These are phyloP conservation scores for Chouioia cunea DNA, from an alignment of 2,888 invertebrate genomes.

Conservation along the genomic window DNA sequence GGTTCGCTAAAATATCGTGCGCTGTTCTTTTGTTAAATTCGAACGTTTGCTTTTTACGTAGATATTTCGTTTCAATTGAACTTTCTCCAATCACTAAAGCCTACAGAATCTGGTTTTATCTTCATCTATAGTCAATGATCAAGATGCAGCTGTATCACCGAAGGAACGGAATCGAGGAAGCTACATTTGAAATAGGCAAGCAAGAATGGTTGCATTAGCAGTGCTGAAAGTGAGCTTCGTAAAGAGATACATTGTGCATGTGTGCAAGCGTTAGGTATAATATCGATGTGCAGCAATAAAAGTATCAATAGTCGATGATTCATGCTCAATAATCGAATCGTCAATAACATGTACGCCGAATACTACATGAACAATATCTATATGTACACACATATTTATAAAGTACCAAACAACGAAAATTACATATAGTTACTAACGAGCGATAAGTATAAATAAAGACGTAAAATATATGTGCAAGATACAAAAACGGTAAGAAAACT, in stretches of 20 bases:
- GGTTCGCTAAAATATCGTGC: too few species aligned
- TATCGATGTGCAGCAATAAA: slow-evolving; percentile 27
- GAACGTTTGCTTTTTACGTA: background rate
- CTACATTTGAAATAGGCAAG: slow-evolving; percentile 24
- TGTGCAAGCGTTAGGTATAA: slow-evolving; percentile 20
- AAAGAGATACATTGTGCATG: slow-evolving; percentile 8
- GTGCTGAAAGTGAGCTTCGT: background rate
- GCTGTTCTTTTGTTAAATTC: too few species aligned
- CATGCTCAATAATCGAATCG: too few species aligned
- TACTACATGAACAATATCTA: background rate
- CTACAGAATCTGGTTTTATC: background rate
- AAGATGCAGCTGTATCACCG: slow-evolving; percentile 16
- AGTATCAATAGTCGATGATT: background rate
- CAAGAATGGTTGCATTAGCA: slow-evolving; percentile 11
- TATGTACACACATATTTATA: background rate
- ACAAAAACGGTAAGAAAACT: slow-evolving; percentile 1
- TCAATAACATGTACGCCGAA: too few species aligned
- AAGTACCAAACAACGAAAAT: slow-evolving; percentile 14
- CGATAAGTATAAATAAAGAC: slow-evolving; percentile 13
- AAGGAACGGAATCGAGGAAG: slow-evolving; percentile 23
- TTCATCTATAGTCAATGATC: slow-evolving; percentile 3
- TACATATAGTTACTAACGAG: slow-evolving; percentile 7
- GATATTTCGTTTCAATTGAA: too few species aligned
- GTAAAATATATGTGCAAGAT: slow-evolving; percentile 8
- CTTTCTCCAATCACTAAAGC: too few species aligned